Base-by-base conservation (phyloP, 2,113 vertebrate genomes). In the Rhinogobius similis region DNA sequence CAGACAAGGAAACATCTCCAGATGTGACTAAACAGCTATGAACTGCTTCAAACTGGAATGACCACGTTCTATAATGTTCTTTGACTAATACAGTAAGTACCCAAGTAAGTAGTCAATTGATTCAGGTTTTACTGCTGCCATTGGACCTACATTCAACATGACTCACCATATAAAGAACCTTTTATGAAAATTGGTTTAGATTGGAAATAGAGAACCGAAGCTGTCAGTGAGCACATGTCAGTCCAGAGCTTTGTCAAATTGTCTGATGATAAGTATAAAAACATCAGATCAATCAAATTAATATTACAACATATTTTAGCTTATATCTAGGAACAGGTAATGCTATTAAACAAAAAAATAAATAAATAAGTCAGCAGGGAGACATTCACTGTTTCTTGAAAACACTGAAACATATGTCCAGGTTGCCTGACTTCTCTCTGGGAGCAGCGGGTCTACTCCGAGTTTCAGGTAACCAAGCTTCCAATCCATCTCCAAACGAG, bases 161-260 rank as follows among this genome's bases (percentile, higher is more conserved):
- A 55, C 52, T 55, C 52, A 55, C 52, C 52, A 14, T 26, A 55
- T 55, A 55, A 55, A 55, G 21, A 26, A 55, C 52, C 52, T 55
- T 55, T 55, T 55, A 55, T 55, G 52, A 26, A 55, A 55, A 55
- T 55, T 26, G 23, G 52, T 26, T 26, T 24, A 14, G 52, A 55
- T 14, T 55, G 23, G 23, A 55, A 26, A 26, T 14, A 24, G 50
- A 13, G 50, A 23, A 24, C 20, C 50, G 12, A 12, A 18, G 20
- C 9, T n/a, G 21, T 52, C 1, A 4, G 21, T 24, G 10, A 23
- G 43, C 43, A 18, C 43, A 18, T 46, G 43, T 18, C 18, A 4
- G 50, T n/a, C 18, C 46, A 48, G 18, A 6, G 7, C 18, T 48
- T 44, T 16, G 43, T 9, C 6, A n/a, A 6, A 48, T 46, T 1